Percentiles rank a stretch among this genome's conserved stretches.
Evolutionary conservation across 2,888 invertebrate genomes (phyloP).

Genomic region (Mayetiola destructor): DNA sequence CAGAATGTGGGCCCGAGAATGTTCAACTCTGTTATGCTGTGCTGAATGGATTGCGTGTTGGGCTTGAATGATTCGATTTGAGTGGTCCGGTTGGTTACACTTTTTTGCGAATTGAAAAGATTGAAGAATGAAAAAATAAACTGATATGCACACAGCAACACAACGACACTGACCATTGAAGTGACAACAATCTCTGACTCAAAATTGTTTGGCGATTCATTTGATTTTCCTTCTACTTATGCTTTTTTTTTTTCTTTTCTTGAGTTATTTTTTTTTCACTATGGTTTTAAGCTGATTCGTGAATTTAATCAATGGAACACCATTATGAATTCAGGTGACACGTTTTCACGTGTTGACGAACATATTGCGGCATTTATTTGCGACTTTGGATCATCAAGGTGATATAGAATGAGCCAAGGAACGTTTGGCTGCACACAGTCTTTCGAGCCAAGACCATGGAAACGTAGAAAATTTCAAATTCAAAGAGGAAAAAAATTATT

Average conservation of each 20-base stretch:
- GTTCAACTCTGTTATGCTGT: not conserved
- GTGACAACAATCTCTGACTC: not conserved
- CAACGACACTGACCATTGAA: not conserved
- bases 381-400: constrained; percentile 9
- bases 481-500: too few relatives aligned
- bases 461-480: too few relatives aligned
- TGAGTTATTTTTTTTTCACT: not conserved
- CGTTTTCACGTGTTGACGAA: not conserved
- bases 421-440: too few relatives aligned
- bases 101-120: not conserved
- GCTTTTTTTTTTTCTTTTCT: not conserved
- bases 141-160: constrained; percentile 4
- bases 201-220: not conserved
- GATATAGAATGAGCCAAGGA: too few relatives aligned
- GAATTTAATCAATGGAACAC: not conserved
- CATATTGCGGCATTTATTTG: not conserved
- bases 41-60: not conserved
- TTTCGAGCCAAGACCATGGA: too few relatives aligned
- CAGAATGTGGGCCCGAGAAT: not conserved
- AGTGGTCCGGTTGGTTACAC: not conserved
- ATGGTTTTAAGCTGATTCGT: not conserved
- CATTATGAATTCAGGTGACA: constrained; percentile 1
- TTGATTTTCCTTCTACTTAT: not conserved
- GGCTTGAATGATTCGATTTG: not conserved
- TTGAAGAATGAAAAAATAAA: not conserved